Evolutionary conservation across 2,797 vertebrate genomes (phyloP).

Genomic region (Arnoldichthys spilopterus): DNA sequence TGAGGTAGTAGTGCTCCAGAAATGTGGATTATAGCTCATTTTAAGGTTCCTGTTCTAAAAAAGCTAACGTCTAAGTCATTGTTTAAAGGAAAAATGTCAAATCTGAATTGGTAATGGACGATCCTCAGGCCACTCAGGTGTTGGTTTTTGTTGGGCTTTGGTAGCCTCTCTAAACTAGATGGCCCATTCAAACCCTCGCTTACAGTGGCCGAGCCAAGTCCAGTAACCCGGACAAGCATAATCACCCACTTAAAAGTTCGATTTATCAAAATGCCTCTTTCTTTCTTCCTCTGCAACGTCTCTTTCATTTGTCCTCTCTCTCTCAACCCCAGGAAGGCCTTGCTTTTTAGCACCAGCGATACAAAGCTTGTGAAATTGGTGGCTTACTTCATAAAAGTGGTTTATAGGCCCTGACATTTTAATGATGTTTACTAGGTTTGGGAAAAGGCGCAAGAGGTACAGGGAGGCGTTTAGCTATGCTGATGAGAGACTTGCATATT

Average conservation of each 20-base stretch:
- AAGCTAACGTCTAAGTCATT: no score
- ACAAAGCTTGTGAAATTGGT: conserved; percentile 72
- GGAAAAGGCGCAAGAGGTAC: conserved; percentile 63
- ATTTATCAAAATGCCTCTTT: background rate
- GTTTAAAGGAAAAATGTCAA: no score
- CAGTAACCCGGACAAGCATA: background rate
- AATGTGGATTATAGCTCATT: no score
- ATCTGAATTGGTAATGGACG: no score
- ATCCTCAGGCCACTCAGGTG: no score
- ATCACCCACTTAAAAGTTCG: background rate
- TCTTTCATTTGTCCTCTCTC: conserved; percentile 46
- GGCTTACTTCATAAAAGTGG: conserved; percentile 81
- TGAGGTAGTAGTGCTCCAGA: no score
- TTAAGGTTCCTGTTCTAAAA: no score
- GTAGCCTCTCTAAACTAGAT: no score
- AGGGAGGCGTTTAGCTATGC: conserved; percentile 61
- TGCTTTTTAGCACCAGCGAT: conserved; percentile 41
- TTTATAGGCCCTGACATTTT: conserved; percentile 79
- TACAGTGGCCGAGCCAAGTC: no score
- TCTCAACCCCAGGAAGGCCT: conserved; percentile 32
- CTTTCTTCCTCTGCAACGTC: background rate
- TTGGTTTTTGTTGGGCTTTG: no score
- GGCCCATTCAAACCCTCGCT: no score
- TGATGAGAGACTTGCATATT: conserved; percentile 66
- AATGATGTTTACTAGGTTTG: conserved; percentile 82